Conservation (phyloP, 2,113 vertebrate species). For the Fukomys damarensis region DNA sequence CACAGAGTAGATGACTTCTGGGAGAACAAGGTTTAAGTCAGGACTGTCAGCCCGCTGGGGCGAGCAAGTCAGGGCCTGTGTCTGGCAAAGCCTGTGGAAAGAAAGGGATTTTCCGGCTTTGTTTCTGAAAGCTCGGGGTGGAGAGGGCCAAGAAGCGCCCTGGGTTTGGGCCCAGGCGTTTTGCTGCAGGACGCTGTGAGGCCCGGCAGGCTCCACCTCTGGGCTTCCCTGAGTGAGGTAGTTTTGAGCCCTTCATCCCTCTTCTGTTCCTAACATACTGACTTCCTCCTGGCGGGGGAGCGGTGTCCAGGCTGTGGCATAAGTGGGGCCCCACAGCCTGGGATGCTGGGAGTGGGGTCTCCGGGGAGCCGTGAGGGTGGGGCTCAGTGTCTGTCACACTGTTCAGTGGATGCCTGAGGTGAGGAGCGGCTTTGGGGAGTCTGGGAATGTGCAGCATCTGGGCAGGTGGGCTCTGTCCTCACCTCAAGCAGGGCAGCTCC, state of each 20-base stretch:
- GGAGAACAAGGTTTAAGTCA: not conserved
- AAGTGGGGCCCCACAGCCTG: not conserved
- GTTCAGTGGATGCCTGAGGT: not conserved
- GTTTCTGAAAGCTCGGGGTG: not conserved
- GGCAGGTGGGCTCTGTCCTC: not conserved
- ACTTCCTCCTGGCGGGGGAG: no score
- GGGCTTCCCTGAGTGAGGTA: not conserved
- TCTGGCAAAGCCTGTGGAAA: not conserved
- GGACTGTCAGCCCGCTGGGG: not conserved
- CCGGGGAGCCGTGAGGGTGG: accelerated
- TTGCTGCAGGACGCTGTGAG: not conserved
- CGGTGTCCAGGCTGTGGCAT: not conserved
- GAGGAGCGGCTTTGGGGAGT: not conserved
- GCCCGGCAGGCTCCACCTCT: not conserved
- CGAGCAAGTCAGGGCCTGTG: conserved; percentile 15
- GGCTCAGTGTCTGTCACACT: not conserved
- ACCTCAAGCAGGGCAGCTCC: not conserved
- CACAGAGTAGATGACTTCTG: not conserved
- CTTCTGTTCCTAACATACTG: not conserved
- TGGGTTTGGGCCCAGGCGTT: not conserved
- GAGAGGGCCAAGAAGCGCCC: not conserved
- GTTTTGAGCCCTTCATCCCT: not conserved
- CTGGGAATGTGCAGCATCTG: not conserved
- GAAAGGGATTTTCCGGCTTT: not conserved
- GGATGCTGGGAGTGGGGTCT: not conserved